phyloP scores from a whole-genome alignment of 23 tunicate species.

The Corella eumyota region DNA sequence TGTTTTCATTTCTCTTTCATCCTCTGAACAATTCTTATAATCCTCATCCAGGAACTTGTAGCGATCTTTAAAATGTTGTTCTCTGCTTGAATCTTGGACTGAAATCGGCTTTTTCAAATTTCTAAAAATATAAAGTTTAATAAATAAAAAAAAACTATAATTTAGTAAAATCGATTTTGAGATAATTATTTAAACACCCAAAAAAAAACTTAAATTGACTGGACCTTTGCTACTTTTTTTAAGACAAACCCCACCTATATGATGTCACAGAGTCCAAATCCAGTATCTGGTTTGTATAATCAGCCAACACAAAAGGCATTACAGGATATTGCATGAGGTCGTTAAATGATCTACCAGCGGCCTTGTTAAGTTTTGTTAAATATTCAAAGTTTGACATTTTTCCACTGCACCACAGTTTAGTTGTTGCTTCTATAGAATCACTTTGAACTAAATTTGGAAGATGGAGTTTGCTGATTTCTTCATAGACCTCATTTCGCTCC shows the following conservation, averaged over 20 bases:
- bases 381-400: conserved; percentile 79
- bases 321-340: conserved; percentile 99
- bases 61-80: conserved; percentile 70
- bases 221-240: no score
- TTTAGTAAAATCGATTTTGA: no score
- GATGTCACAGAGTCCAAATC: conserved; percentile 68
- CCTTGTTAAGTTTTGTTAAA: conserved; percentile 78
- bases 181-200: no score
- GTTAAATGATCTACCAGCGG: conserved; percentile 93
- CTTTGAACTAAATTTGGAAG: conserved; percentile 34
- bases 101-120: conserved; percentile 71
- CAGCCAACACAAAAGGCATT: conserved; percentile 79
- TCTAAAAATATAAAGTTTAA: conserved; percentile 13
- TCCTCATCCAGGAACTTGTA: conserved; percentile 82
- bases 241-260: no score
- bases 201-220: no score
- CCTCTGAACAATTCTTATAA: conserved; percentile 80
- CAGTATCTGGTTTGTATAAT: conserved; percentile 66
- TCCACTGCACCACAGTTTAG: conserved; percentile 73
- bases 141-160: no score
- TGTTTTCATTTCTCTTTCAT: conserved; percentile 67
- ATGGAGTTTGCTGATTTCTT: conserved; percentile 34
- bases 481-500: conserved; percentile 58
- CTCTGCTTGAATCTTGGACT: conserved; percentile 59
- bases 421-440: conserved; percentile 31